Conservation (phyloP, 1,140 invertebrate genomes). For the Trachelipus rathkii region DNA sequence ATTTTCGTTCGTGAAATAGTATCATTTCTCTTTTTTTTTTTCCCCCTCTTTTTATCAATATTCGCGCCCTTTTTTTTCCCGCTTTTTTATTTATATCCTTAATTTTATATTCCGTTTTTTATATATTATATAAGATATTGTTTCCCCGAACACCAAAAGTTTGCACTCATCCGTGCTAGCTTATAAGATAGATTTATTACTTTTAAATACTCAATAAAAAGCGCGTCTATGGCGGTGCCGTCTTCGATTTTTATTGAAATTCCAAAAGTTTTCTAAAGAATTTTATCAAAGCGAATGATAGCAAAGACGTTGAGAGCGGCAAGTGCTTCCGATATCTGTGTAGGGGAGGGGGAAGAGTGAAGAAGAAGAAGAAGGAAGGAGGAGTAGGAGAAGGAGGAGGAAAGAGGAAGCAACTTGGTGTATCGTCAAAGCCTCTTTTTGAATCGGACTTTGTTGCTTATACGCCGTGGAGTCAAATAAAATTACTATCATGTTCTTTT, state of each 20-base stretch:
- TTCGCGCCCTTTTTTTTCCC: background rate
- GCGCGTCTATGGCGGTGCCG: background rate
- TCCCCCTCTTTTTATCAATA: background rate
- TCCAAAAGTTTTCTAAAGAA: background rate
- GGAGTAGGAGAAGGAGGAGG: too few relatives aligned
- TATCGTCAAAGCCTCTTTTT: too few relatives aligned
- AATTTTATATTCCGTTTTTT: background rate
- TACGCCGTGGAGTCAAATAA: too few relatives aligned
- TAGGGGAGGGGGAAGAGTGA: too few relatives aligned
- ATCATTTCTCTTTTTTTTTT: background rate
- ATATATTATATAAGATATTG: background rate
- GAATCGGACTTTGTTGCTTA: too few relatives aligned
- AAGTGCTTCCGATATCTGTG: background rate
- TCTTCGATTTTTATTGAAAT: slow-evolving; percentile 11
- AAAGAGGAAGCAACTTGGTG: too few relatives aligned
- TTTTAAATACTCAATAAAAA: slow-evolving; percentile 14
- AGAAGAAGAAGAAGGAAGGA: too few relatives aligned
- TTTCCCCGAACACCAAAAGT: slow-evolving; percentile 3
- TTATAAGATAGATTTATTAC: slow-evolving; percentile 12
- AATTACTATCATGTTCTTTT: too few relatives aligned
- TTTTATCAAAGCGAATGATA: slow-evolving; percentile 2
- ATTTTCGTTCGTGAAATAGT: too few relatives aligned
- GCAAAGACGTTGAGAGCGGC: background rate
- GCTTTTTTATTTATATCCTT: background rate
- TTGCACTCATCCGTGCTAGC: background rate